Conservation (phyloP, 2,888 invertebrate species). For the Nebria salina region DNA sequence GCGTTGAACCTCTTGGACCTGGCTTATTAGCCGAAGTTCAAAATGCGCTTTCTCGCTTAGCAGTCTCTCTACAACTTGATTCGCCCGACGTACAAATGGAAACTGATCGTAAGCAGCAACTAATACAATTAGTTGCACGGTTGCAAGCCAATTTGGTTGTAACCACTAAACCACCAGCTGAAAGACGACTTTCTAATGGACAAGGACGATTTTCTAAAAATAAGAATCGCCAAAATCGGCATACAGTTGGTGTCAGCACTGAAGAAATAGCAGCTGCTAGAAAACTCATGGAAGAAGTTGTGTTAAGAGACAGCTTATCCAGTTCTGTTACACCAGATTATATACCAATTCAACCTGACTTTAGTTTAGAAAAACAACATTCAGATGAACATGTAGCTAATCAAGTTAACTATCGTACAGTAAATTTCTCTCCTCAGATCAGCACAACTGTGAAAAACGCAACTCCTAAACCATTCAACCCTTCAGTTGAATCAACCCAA, state of each 20-base stretch:
- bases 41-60: slow-evolving; percentile 77
- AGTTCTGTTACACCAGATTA: slow-evolving; percentile 50
- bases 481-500: not conserved
- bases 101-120: slow-evolving; percentile 66
- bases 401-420: slow-evolving; percentile 11
- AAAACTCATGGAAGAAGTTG: slow-evolving; percentile 75
- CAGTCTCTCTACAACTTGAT: slow-evolving; percentile 74
- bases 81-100: slow-evolving; percentile 63
- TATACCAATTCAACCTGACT: slow-evolving; percentile 46
- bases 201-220: slow-evolving; percentile 66
- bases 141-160: slow-evolving; percentile 69
- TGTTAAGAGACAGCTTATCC: slow-evolving; percentile 58
- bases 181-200: slow-evolving; percentile 53
- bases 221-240: slow-evolving; percentile 73
- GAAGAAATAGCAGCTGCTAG: slow-evolving; percentile 84
- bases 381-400: slow-evolving; percentile 62
- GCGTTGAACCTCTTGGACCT: slow-evolving; percentile 59
- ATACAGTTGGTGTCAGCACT: slow-evolving; percentile 85
- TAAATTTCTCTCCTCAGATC: slow-evolving; percentile 24
- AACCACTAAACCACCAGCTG: slow-evolving; percentile 51
- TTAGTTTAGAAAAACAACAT: slow-evolving; percentile 62
- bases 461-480: slow-evolving; percentile 60
- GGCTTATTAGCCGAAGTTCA: slow-evolving; percentile 80
- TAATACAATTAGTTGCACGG: slow-evolving; percentile 75
- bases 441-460: slow-evolving; percentile 59